phyloP scores from a whole-genome alignment of 2,888 invertebrate species.

The Nesidiocoris tenuis region DNA sequence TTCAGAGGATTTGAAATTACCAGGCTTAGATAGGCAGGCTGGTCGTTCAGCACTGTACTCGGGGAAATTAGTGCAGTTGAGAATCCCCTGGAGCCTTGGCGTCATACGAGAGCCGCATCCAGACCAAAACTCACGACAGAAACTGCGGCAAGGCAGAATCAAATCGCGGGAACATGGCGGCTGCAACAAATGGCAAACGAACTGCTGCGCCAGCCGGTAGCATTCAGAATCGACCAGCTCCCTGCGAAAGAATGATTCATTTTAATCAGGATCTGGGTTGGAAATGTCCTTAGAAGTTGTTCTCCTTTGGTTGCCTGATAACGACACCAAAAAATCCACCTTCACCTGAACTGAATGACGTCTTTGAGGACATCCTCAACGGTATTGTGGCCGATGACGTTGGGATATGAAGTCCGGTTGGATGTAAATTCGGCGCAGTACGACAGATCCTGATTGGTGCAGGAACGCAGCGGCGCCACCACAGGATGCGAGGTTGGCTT shows the following conservation, averaged over 20 bases:
- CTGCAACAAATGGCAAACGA: slow-evolving; percentile 82
- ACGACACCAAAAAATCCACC: not conserved
- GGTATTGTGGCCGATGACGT: slow-evolving; percentile 68
- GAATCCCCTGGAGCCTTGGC: slow-evolving; percentile 66
- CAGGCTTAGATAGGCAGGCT: slow-evolving; percentile 75
- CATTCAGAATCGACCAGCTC: slow-evolving; percentile 90
- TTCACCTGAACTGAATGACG: slow-evolving; percentile 70
- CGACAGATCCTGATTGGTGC: slow-evolving; percentile 65
- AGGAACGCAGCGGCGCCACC: slow-evolving; percentile 66
- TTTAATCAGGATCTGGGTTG: not conserved
- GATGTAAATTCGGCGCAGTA: slow-evolving; percentile 71
- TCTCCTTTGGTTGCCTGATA: not conserved
- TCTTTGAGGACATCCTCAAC: slow-evolving; percentile 69
- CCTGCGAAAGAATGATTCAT: slow-evolving; percentile 54
- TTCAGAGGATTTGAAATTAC: too few relatives aligned
- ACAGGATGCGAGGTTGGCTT: slow-evolving; percentile 54
- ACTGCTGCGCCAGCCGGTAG: slow-evolving; percentile 82
- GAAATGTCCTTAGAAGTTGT: too few relatives aligned
- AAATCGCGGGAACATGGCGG: slow-evolving; percentile 66
- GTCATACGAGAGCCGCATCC: slow-evolving; percentile 78
- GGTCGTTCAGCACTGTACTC: slow-evolving; percentile 70
- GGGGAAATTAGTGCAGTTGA: slow-evolving; percentile 78
- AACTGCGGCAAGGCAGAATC: slow-evolving; percentile 74
- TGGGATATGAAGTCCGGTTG: slow-evolving; percentile 81
- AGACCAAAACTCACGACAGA: slow-evolving; percentile 79